Conservation (phyloP, 2,797 vertebrate species). For the Diplodus sargus region DNA sequence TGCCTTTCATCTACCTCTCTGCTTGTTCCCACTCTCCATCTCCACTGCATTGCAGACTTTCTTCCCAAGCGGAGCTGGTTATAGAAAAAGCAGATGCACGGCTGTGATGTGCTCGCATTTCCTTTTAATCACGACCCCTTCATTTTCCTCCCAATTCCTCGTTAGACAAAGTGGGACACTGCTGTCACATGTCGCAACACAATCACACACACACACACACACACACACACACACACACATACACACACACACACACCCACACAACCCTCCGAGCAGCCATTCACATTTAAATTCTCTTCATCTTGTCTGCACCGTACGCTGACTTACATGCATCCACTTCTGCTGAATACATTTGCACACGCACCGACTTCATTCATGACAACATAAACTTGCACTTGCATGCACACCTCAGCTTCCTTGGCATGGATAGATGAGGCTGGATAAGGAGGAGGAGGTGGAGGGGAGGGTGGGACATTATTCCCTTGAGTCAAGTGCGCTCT, state of each 20-base stretch:
- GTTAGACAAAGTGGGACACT: conserved; percentile 58
- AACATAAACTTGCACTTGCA: conserved; percentile 32
- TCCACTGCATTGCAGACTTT: conserved; percentile 77
- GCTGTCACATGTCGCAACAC: conserved; percentile 45
- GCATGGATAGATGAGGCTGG: conserved; percentile 58
- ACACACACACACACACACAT: conserved; percentile 1
- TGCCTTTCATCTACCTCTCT: conserved; percentile 75
- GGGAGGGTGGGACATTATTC: conserved; percentile 73
- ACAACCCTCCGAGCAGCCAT: conserved; percentile 31
- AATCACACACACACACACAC: conserved; percentile 1
- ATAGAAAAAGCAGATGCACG: conserved; percentile 42
- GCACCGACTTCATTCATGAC: conserved; percentile 22
- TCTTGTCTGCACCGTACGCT: conserved; percentile 7
- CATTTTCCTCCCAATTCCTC: conserved; percentile 36
- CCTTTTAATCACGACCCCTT: conserved; percentile 61
- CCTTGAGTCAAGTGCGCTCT: conserved; percentile 73
- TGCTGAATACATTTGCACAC: background rate
- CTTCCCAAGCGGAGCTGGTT: conserved; percentile 37
- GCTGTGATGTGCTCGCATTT: conserved; percentile 37
- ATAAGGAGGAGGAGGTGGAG: conserved; percentile 34
- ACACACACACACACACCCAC: conserved; percentile 4
- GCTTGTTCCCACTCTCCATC: conserved; percentile 55
- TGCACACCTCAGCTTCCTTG: conserved; percentile 46
- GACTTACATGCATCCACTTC: background rate
- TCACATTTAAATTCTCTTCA: conserved; percentile 43